Evolutionary conservation across 1,140 invertebrate genomes (phyloP), one percentile per base, ranked within the genome.

Genomic region (Philotrypesis tridentata): DNA sequence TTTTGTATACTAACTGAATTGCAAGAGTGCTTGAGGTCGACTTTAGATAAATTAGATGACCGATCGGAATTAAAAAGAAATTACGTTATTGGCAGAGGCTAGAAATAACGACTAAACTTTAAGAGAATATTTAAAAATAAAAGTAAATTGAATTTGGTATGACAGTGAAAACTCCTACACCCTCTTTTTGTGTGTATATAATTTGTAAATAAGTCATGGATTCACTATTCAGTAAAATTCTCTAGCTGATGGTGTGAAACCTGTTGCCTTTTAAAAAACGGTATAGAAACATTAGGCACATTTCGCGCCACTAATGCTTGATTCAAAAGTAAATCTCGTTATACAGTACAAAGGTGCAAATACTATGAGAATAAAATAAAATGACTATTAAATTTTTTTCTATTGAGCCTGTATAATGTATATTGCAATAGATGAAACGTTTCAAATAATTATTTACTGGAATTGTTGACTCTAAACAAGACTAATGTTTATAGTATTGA

Each of bases 161-260:
- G 55, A 43, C 61, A 82, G 81, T 63, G 79, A 82, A 79, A 84
- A 70, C 75, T 68, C 27, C 82, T 65, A 76, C 37, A 84, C 61
- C 75, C 83, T 85, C 74, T 80, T 85, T 85, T 80, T 85, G 80
- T 85, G 80, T 88, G 87, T 88, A 87, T 87, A 88, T 88, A 88
- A 85, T 88, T 87, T 88, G 87, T 88, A 88, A 85, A 88, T 88
- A 88, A 82, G 79, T 48, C 33, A 37, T 29, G 61, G 7, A 23
- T 67, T 80, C n/a, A 37, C 31, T n/a, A 37, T 37, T 37, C 3
- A 72, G 21, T 72, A 63, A 29, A n/a, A 63, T 72, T 37, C 48
- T n/a, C n/a, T 33, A 72, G 7, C 17, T 48, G n/a, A 12, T 63
- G n/a, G 14, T 70, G 25, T 17, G 27, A 37, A 48, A 68, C 63